These are phyloP conservation scores for Poeciliopsis turneri DNA, from an alignment of 2,797 vertebrate genomes.

Conservation along the genomic window DNA sequence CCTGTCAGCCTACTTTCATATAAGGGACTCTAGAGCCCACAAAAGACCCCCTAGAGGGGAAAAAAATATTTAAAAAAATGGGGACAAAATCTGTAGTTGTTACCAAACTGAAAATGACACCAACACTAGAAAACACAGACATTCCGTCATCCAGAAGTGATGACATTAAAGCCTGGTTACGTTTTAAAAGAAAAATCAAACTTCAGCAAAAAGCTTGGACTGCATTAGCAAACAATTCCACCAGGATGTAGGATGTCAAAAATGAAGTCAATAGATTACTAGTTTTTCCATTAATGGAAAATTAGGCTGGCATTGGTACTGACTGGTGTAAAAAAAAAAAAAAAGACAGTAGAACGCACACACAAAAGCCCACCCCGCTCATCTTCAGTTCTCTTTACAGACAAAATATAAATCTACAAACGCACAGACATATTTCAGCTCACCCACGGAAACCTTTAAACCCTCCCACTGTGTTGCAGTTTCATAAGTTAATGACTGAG, in stretches of 20 bases:
- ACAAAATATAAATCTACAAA: conserved; percentile 44
- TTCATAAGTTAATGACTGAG: not conserved
- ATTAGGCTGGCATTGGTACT: conserved; percentile 28
- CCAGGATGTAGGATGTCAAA: conserved; percentile 13
- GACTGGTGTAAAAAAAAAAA: conserved; percentile 28
- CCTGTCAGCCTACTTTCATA: too few species aligned
- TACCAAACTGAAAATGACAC: not conserved
- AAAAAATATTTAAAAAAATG: too few species aligned
- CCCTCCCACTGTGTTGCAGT: not conserved
- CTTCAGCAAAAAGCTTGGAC: not conserved
- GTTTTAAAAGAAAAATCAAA: conserved; percentile 8
- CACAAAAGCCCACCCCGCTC: conserved; percentile 38
- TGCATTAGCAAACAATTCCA: not conserved
- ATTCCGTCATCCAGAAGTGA: not conserved
- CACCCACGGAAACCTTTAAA: not conserved
- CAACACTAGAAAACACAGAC: conserved; percentile 17
- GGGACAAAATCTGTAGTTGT: not conserved
- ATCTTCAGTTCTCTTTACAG: conserved; percentile 48
- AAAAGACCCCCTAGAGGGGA: too few species aligned
- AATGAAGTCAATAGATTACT: conserved; percentile 14
- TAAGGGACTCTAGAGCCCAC: too few species aligned
- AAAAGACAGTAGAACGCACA: conserved; percentile 49
- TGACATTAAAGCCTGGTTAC: conserved; percentile 11
- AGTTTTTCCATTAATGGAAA: conserved; percentile 44
- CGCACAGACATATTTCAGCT: conserved; percentile 50